These are phyloP conservation scores for Leptoteleia sp. DNA, from an alignment of 1,140 invertebrate species.

Conservation along the genomic window DNA sequence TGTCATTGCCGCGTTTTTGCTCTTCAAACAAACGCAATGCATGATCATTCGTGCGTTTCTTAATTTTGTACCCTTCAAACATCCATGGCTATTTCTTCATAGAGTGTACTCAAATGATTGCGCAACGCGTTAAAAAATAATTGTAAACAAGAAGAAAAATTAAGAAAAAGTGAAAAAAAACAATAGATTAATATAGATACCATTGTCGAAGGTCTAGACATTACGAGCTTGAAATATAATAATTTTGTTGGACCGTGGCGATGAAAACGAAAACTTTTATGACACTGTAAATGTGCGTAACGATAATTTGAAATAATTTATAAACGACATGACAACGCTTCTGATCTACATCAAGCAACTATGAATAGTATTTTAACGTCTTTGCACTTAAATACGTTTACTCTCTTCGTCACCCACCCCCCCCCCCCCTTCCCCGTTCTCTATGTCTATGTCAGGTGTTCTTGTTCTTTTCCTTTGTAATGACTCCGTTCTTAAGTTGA, in stretches of 20 bases:
- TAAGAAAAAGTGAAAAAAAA: background rate
- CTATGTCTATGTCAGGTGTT: slow-evolving; percentile 1
- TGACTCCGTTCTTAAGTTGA: slow-evolving; percentile 50
- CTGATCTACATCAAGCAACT: slow-evolving; percentile 12
- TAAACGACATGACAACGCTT: slow-evolving; percentile 8
- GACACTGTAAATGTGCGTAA: slow-evolving; percentile 1
- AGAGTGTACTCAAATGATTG: slow-evolving; percentile 23
- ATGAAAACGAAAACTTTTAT: background rate
- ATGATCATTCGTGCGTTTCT: slow-evolving; percentile 53
- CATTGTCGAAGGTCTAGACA: slow-evolving; percentile 22
- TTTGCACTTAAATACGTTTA: slow-evolving; percentile 23
- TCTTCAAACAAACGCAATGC: slow-evolving; percentile 42
- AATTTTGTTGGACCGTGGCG: slow-evolving; percentile 10
- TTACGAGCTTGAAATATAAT: slow-evolving; percentile 19
- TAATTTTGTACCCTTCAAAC: slow-evolving; percentile 52
- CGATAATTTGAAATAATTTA: background rate
- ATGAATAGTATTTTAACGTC: slow-evolving; percentile 1
- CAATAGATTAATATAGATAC: slow-evolving; percentile 27
- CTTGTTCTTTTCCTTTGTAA: slow-evolving; percentile 25
- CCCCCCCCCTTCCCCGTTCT: slow-evolving; percentile 13
- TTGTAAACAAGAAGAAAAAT: slow-evolving; percentile 5
- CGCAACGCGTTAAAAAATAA: slow-evolving; percentile 36
- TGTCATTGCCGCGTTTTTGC: slow-evolving; percentile 23
- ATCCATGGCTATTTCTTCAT: slow-evolving; percentile 9
- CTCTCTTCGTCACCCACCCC: slow-evolving; percentile 25